phyloP scores from a whole-genome alignment of 1,140 invertebrate species.

The Planococcus citri region DNA sequence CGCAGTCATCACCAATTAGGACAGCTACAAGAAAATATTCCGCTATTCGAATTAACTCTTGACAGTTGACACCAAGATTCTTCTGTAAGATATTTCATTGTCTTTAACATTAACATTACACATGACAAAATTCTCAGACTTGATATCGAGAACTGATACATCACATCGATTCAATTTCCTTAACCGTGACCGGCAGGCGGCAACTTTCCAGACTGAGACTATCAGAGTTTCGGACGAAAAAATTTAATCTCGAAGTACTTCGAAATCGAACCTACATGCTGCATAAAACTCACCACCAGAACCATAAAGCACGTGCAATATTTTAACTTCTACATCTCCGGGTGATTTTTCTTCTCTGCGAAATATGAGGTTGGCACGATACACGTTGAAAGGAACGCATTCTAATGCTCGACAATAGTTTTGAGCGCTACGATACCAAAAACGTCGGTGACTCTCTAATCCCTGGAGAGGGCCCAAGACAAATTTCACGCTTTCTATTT shows the following conservation, averaged over 20 bases:
- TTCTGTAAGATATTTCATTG: no score
- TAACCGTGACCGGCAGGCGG: no score
- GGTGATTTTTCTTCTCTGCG: background rate
- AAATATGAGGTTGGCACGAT: background rate
- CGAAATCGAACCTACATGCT: background rate
- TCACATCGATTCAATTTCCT: no score
- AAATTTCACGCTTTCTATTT: background rate
- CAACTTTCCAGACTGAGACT: no score
- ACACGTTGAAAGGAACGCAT: slow-evolving; percentile 1
- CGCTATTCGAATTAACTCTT: no score
- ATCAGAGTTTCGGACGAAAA: background rate
- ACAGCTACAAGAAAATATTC: no score
- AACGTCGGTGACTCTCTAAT: background rate
- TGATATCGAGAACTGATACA: no score
- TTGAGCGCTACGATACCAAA: background rate
- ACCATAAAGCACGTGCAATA: background rate
- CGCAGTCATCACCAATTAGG: no score
- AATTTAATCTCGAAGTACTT: background rate
- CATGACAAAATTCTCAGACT: no score
- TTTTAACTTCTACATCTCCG: background rate
- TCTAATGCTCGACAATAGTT: background rate
- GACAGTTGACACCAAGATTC: no score
- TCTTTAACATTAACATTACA: no score
- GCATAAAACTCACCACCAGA: background rate
- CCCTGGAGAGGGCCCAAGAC: background rate